Evolutionary conservation across 2,797 vertebrate genomes (phyloP).

Genomic region (Neosalanx taihuensis): DNA sequence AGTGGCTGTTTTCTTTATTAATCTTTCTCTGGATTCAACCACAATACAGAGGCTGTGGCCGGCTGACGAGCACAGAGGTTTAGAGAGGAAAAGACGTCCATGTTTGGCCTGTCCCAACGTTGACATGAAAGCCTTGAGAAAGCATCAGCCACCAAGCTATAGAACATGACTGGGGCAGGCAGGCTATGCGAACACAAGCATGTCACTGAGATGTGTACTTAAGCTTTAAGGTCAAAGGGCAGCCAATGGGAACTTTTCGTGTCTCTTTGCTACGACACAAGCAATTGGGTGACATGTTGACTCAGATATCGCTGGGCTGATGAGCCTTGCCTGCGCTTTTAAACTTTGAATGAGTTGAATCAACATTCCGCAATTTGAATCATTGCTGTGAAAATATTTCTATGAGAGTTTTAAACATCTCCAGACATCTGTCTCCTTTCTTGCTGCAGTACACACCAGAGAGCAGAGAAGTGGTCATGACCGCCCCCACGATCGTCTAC

Average conservation of each 20-base stretch:
- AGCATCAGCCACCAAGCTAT: conserved; percentile 1
- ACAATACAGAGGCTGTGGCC: not conserved
- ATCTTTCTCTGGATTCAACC: not conserved
- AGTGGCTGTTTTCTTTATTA: not conserved
- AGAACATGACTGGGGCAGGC: not conserved
- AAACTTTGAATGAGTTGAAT: not conserved
- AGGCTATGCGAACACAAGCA: not conserved
- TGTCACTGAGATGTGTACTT: not conserved
- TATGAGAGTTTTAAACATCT: not conserved
- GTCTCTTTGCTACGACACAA: conserved; percentile 3
- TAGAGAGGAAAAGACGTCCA: conserved; percentile 8
- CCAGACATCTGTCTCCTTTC: not conserved
- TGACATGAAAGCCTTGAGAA: conserved; percentile 10
- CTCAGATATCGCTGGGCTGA: not conserved
- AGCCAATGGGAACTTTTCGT: not conserved
- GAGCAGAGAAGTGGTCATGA: conserved; percentile 65
- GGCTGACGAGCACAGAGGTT: conserved; percentile 1
- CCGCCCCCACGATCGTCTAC: conserved; percentile 83
- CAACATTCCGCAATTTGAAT: not conserved
- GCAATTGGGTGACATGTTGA: conserved; percentile 7
- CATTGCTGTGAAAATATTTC: not conserved
- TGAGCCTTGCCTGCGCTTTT: not conserved
- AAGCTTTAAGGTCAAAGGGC: not conserved
- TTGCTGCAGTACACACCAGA: conserved; percentile 68
- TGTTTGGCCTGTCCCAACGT: conserved; percentile 4